Conservation (phyloP, 2,888 invertebrate species). For the Himalopsyche anomala region DNA sequence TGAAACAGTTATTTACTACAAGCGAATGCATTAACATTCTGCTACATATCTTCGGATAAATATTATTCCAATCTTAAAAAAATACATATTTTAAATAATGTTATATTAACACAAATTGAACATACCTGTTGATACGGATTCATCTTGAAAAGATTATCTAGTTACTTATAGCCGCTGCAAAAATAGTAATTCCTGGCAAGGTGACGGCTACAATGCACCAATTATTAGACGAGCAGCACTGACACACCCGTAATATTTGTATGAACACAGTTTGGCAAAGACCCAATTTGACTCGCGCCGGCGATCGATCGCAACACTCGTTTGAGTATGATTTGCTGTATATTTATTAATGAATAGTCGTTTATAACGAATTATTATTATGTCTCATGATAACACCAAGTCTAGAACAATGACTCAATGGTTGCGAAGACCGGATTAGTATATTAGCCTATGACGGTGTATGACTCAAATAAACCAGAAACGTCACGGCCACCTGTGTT, state of each 20-base stretch:
- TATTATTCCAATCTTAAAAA: no score
- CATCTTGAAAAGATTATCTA: slow-evolving; percentile 68
- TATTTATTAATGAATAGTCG: neutral
- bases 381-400: neutral
- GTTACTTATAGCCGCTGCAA: neutral
- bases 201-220: neutral
- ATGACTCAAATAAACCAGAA: neutral
- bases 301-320: neutral
- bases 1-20: no score
- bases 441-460: neutral
- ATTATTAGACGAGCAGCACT: neutral
- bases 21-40: no score
- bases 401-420: neutral
- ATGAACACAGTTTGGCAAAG: slow-evolving; percentile 7
- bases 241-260: slow-evolving; percentile 36
- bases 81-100: no score
- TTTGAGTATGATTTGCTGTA: neutral
- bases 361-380: neutral
- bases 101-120: slow-evolving; percentile 51
- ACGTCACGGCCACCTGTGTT: neutral
- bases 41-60: no score
- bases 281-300: neutral
- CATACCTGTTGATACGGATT: slow-evolving; percentile 74
- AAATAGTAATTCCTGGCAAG: neutral
- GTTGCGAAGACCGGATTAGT: neutral